A percentile compares a stretch with the other conserved stretches of the same genome.
phyloP scores from a whole-genome alignment of 2,113 vertebrate genomes.

The Camelus bactrianus region DNA sequence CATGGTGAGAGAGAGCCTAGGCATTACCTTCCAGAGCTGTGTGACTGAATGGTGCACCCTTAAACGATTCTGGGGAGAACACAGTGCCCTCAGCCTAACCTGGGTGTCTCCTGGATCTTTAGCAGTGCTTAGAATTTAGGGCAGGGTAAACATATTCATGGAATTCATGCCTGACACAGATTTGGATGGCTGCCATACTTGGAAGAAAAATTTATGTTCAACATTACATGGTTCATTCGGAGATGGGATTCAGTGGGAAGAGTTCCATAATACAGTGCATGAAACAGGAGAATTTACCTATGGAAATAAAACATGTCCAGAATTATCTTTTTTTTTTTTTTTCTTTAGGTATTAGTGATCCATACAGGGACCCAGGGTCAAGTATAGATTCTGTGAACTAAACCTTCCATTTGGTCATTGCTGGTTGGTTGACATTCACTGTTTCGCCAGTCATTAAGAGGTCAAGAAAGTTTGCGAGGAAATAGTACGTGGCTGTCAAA shows the following conservation, averaged over 20 bases:
- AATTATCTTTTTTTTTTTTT: neutral
- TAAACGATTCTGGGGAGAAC: neutral
- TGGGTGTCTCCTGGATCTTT: neutral
- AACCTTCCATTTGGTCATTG: neutral
- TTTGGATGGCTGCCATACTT: neutral
- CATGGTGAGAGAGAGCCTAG: neutral
- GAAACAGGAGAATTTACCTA: neutral
- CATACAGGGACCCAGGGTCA: neutral
- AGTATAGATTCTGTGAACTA: neutral
- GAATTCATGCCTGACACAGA: neutral
- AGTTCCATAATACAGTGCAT: neutral
- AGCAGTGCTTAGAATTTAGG: neutral
- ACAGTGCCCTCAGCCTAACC: neutral
- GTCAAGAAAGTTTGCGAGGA: neutral
- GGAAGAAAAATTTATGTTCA: constrained; percentile 11
- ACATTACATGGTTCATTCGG: neutral
- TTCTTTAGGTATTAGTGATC: neutral
- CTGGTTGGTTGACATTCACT: neutral
- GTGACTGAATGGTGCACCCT: too few species aligned
- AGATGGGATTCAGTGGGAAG: neutral
- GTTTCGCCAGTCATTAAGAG: neutral
- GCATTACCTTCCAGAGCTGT: neutral
- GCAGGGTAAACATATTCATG: neutral
- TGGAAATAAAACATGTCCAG: neutral
- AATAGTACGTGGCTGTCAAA: neutral